A percentile compares a stretch with the other conserved stretches of the same genome.
Evolutionary conservation across 2,888 invertebrate genomes (phyloP).

Genomic region (Tridacna gigas): DNA sequence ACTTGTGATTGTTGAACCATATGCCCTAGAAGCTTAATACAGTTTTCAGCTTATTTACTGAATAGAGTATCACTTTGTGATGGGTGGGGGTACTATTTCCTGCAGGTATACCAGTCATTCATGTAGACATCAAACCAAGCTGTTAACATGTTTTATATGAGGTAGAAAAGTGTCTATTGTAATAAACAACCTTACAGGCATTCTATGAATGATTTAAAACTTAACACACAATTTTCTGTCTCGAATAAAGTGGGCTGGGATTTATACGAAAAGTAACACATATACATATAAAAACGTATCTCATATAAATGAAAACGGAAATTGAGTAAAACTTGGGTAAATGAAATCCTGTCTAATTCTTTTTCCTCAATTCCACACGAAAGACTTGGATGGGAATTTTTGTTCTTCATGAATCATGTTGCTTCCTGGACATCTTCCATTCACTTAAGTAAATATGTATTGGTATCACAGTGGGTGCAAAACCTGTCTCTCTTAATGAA

Average conservation of each 20-base stretch:
- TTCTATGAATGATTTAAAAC: conserved; percentile 21
- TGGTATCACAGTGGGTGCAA: conserved; percentile 32
- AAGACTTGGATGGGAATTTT: conserved; percentile 22
- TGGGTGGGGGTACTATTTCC: conserved; percentile 5
- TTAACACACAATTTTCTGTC: conserved; percentile 18
- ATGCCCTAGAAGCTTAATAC: too few species aligned
- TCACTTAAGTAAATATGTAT: conserved; percentile 8
- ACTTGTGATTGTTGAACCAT: background rate
- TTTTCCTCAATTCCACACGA: conserved; percentile 20
- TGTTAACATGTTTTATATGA: conserved; percentile 33
- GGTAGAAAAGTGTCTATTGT: conserved; percentile 45
- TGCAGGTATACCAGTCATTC: conserved; percentile 22
- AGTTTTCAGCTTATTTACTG: conserved; percentile 17
- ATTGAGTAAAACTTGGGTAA: conserved; percentile 26
- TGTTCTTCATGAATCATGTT: conserved; percentile 19
- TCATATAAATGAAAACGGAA: conserved; percentile 19
- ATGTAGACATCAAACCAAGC: conserved; percentile 25
- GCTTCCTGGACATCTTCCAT: conserved; percentile 11
- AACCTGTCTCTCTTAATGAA: conserved; percentile 15
- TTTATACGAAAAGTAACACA: conserved; percentile 9
- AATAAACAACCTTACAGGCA: conserved; percentile 22
- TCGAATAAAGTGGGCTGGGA: conserved; percentile 7
- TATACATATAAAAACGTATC: conserved; percentile 6
- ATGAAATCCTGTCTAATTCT: background rate
- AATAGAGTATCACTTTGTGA: conserved; percentile 2